Base-by-base conservation (phyloP, 2,888 invertebrate genomes). In the Agrotis clavis region DNA sequence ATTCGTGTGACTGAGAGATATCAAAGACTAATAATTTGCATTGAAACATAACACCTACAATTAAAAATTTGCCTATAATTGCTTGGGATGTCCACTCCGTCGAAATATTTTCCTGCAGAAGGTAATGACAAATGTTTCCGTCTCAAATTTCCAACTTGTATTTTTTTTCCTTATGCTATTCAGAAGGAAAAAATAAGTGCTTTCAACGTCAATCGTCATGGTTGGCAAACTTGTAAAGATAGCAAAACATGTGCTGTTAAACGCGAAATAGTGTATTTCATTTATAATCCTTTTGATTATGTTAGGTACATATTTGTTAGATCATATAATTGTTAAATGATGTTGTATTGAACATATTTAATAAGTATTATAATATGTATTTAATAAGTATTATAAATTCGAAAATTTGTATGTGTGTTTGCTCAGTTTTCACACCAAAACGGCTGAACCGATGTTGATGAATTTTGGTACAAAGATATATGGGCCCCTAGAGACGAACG, bases 111-210 rank as follows among this genome's bases (percentile, higher is more conserved):
- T 53, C 67, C 67, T 51, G 47, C 48, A 18, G 47, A 4, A 30
- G 30, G 2, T 35, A 21, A 35, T 73, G 47, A 67, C 19, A 14
- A 41, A 50, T 72, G 18, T 56, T 59, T 19, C 16, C 30, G 16
- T 30, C 21, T 53, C 51, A 74, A 74, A 59, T 59, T 53, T 74
- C 67, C 74, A 74, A 67, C 35, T 18, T 30, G 19, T 41, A 21
- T 25, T 35, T 25, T 11, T 53, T 74, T 51, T 48, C 68, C 74
- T 51, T 65, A 30, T 13, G 21, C 16, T 51, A 51, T 47, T 41
- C 21, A 50, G 21, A 16, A 54, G 72, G 56, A 73, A 50, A 71
- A 21, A 47, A 9, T 14, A 25, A 18, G 16, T 35, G 35, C 21
- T 62, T 53, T 45, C 1, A 50, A n/a, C n/a, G n/a, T n/a, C n/a